Conservation (phyloP, 1,140 invertebrate species). For the Drosophila kepulauana region DNA sequence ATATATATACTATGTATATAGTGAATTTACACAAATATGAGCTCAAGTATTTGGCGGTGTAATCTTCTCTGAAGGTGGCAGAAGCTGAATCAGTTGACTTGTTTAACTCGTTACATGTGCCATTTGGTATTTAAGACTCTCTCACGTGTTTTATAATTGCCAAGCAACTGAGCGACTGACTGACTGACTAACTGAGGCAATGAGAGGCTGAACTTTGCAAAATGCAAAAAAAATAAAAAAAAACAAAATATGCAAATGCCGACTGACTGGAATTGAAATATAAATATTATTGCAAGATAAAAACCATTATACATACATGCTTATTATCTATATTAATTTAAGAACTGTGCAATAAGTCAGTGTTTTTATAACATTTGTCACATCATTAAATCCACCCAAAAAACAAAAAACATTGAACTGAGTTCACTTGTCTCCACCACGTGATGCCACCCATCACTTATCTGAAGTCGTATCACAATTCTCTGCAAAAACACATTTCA, state of each 20-base stretch:
- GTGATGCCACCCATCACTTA: not conserved
- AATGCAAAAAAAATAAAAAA: conserved; percentile 12
- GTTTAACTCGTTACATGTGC: conserved; percentile 68
- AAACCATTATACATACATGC: not conserved
- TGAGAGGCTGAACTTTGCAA: conserved; percentile 27
- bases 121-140: conserved; percentile 62
- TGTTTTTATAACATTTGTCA: conserved; percentile 13
- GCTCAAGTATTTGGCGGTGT: conserved; percentile 14
- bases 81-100: conserved; percentile 37
- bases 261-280: not conserved
- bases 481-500: conserved; percentile 15
- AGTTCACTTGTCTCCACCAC: conserved; percentile 1
- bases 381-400: conserved; percentile 5
- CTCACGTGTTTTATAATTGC: conserved; percentile 72
- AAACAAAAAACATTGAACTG: not conserved
- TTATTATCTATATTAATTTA: conserved; percentile 6
- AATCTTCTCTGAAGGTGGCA: conserved; percentile 8
- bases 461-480: conserved; percentile 27
- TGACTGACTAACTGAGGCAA: conserved; percentile 29
- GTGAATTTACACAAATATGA: conserved; percentile 3
- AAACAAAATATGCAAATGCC: conserved; percentile 28
- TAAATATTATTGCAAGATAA: not conserved
- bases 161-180: conserved; percentile 17
- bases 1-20: conserved; percentile 18
- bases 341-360: conserved; percentile 9